A percentile compares a stretch with the other conserved stretches of the same genome.
phyloP scores from a whole-genome alignment of 1,140 invertebrate genomes.

The Trigoniulus corallinus region DNA sequence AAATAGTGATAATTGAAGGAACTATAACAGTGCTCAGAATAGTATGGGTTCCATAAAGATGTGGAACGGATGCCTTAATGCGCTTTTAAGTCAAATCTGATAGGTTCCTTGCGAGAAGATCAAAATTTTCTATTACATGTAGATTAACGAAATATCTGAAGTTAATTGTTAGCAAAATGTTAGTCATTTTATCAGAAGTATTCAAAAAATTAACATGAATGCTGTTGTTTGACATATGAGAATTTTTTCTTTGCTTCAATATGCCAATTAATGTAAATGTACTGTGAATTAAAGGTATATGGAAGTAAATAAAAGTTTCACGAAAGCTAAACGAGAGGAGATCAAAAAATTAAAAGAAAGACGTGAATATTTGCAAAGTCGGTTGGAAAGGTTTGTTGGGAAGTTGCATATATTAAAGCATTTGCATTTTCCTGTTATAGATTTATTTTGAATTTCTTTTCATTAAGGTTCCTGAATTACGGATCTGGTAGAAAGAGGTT shows the following conservation, averaged over 20 bases:
- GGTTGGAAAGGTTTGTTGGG: constrained; percentile 30
- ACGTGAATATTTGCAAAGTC: constrained; percentile 22
- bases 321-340: constrained; percentile 26
- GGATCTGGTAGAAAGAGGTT: constrained; percentile 24
- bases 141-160: no score
- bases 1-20: no score
- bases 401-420: constrained; percentile 10
- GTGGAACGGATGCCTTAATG: no score
- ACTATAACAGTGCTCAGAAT: no score
- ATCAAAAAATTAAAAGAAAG: constrained; percentile 28
- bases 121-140: no score
- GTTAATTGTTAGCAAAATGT: no score
- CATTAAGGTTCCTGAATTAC: constrained; percentile 26
- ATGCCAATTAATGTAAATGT: neutral
- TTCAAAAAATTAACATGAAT: no score
- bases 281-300: constrained; percentile 20
- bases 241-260: neutral
- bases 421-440: constrained; percentile 14
- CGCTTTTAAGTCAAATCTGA: no score
- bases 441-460: no score
- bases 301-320: constrained; percentile 28
- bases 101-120: no score
- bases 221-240: neutral
- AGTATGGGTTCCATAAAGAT: no score
- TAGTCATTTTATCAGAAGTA: no score